A percentile compares a stretch with the other conserved stretches of the same genome.
These are phyloP conservation scores for Dicyrtomina minuta DNA, from an alignment of 2,888 invertebrate species.

Conservation along the genomic window DNA sequence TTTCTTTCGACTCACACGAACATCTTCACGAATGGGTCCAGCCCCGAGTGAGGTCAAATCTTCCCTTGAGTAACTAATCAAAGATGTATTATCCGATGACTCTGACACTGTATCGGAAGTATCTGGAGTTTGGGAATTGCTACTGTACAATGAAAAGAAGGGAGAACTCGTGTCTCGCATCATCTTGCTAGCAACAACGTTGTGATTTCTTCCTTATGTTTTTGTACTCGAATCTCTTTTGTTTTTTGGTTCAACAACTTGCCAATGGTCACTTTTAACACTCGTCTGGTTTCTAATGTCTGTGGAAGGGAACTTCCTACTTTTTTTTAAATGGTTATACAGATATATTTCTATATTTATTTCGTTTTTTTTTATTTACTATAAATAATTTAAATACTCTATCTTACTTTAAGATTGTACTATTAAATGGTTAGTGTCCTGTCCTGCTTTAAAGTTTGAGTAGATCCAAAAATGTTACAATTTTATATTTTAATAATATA, in stretches of 20 bases:
- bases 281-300: too few species aligned
- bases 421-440: too few species aligned
- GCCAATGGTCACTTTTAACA: neutral
- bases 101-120: conserved; percentile 53
- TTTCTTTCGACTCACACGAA: conserved; percentile 52
- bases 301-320: neutral
- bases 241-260: neutral
- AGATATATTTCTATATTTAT: too few species aligned
- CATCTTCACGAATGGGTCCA: conserved; percentile 51
- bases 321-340: too few species aligned
- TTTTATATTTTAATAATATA: too few species aligned
- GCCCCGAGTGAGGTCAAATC: conserved; percentile 51
- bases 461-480: too few species aligned
- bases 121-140: conserved; percentile 14
- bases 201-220: neutral
- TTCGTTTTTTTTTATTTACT: too few species aligned
- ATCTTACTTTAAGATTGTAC: too few species aligned
- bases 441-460: too few species aligned
- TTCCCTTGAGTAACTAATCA: conserved; percentile 49
- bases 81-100: conserved; percentile 53
- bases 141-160: conserved; percentile 6
- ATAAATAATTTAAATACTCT: too few species aligned
- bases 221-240: neutral
- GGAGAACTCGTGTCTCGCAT: conserved; percentile 1
- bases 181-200: neutral